Conservation (phyloP, 2,888 invertebrate species). For the Aradus depressus region DNA sequence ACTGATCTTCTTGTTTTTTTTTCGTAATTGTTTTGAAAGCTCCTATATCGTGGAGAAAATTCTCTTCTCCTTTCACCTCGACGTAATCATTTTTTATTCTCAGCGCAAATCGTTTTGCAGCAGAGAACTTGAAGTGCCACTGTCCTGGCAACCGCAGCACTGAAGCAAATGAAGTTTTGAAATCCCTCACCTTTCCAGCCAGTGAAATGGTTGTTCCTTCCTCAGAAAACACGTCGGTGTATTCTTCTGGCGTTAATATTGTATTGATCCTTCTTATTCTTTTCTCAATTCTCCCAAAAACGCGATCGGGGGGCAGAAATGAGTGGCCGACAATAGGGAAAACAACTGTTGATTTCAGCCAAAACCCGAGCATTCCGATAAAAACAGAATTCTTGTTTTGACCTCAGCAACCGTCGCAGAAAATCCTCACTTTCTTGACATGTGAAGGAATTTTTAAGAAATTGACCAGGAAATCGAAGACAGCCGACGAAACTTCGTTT, state of each 20-base stretch:
- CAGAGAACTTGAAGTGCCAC: slow-evolving; percentile 29
- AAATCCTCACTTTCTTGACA: background rate
- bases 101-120: slow-evolving; percentile 24
- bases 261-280: slow-evolving; percentile 27
- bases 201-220: slow-evolving; percentile 26
- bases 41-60: background rate
- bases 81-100: slow-evolving; percentile 15
- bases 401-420: slow-evolving; percentile 32
- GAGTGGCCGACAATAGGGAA: slow-evolving; percentile 32
- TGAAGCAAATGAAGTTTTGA: slow-evolving; percentile 24
- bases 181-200: slow-evolving; percentile 27
- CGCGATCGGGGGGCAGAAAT: slow-evolving; percentile 32
- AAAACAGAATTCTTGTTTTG: slow-evolving; percentile 33
- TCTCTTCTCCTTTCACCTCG: background rate
- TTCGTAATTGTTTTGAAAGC: slow-evolving; percentile 5
- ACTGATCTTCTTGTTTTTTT: slow-evolving; percentile 5
- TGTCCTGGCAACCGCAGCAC: slow-evolving; percentile 27
- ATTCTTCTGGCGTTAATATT: slow-evolving; percentile 28
- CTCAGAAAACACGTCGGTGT: slow-evolving; percentile 27
- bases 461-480: slow-evolving; percentile 31
- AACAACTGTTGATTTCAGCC: slow-evolving; percentile 28
- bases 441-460: slow-evolving; percentile 12
- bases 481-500: too few species aligned
- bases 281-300: slow-evolving; percentile 32
- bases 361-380: slow-evolving; percentile 30